phyloP scores from a whole-genome alignment of 92 coral and sea anemone species.

The Anthopleura xanthogrammica region DNA sequence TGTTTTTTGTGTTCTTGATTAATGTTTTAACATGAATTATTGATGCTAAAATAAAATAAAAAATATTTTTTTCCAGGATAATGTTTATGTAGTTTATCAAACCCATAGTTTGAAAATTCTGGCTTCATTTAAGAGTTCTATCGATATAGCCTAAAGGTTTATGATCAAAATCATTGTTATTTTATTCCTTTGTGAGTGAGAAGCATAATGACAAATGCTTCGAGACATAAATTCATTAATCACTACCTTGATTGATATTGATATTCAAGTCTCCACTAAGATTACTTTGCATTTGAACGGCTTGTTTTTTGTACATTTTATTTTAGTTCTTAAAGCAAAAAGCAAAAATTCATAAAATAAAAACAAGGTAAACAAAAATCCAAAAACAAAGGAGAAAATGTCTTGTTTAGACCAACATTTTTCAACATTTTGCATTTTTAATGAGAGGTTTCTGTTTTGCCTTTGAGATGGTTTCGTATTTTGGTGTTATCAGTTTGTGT shows the following conservation, averaged over 20 bases:
- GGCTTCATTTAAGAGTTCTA: no score
- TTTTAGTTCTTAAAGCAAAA: background rate
- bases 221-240: no score
- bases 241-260: no score
- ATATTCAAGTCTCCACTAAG: no score
- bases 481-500: background rate
- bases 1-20: background rate
- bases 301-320: no score
- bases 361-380: background rate
- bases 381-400: background rate
- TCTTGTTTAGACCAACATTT: background rate
- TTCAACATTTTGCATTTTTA: constrained; percentile 2
- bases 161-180: no score
- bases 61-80: background rate
- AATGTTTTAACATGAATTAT: background rate
- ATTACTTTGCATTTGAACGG: no score
- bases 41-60: background rate
- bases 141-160: no score
- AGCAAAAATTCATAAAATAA: background rate
- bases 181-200: no score
- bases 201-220: no score
- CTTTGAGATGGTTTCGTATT: background rate
- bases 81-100: background rate
- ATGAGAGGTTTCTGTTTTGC: background rate
- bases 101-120: background rate